These are phyloP conservation scores for Hippoglossus stenolepis DNA, from an alignment of 2,113 vertebrate species.

Conservation along the genomic window DNA sequence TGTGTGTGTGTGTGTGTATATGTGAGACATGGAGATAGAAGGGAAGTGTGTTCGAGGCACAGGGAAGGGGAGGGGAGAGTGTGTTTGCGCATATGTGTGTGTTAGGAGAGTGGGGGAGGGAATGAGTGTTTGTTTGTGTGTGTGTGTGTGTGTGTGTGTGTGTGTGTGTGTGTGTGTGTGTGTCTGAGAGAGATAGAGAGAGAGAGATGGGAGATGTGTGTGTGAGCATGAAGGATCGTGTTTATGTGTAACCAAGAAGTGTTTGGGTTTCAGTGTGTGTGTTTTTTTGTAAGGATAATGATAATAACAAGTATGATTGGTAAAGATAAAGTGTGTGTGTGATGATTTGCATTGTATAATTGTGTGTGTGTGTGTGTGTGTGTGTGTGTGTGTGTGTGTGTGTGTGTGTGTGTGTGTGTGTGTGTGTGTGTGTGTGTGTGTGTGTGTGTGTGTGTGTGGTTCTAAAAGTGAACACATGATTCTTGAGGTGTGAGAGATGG, in stretches of 20 bases:
- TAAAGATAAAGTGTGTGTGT: constrained; percentile 12
- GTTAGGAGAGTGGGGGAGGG: constrained; percentile 70
- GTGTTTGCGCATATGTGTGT: constrained; percentile 73
- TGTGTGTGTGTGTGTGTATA: constrained; percentile 44
- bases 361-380: constrained; percentile 13
- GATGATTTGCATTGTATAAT: constrained; percentile 29
- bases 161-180: constrained; percentile 60
- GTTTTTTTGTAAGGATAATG: constrained; percentile 27
- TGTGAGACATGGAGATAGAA: constrained; percentile 67
- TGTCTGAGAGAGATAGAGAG: constrained; percentile 15
- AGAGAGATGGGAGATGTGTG: constrained; percentile 41
- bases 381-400: too few species aligned
- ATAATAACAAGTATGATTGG: constrained; percentile 42
- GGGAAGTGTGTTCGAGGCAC: constrained; percentile 77
- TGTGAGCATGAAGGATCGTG: constrained; percentile 44
- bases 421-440: constrained; percentile 11
- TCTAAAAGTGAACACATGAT: constrained; percentile 37
- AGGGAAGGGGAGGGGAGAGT: constrained; percentile 73
- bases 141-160: constrained; percentile 56
- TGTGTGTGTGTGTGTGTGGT: constrained; percentile 17
- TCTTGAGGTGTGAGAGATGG: constrained; percentile 23
- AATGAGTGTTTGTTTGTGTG: constrained; percentile 60
- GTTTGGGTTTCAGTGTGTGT: constrained; percentile 53
- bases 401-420: constrained; percentile 22
- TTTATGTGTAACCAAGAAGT: constrained; percentile 57